A percentile compares a stretch with the other conserved stretches of the same genome.
These are phyloP conservation scores for Macrotus californicus DNA, from an alignment of 2,113 vertebrate genomes.

Conservation along the genomic window DNA sequence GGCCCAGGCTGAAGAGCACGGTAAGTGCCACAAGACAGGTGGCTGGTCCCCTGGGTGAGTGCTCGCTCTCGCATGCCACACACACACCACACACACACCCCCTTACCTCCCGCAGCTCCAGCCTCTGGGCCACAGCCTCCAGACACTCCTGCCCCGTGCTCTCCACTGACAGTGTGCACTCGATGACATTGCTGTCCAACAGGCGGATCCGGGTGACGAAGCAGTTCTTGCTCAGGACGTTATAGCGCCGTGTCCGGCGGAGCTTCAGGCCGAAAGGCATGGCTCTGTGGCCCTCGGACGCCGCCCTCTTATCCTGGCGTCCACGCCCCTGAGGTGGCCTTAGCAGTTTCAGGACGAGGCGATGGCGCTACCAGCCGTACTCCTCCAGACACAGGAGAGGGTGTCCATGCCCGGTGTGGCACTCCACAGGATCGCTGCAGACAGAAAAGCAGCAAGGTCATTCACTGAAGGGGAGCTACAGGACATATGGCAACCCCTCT, in stretches of 20 bases:
- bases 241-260: slow-evolving; percentile 94
- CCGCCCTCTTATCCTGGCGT: slow-evolving; percentile 36
- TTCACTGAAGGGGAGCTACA: accelerated
- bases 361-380: slow-evolving; percentile 70
- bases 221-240: slow-evolving; percentile 97
- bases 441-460: neutral
- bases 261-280: slow-evolving; percentile 97
- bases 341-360: slow-evolving; percentile 39
- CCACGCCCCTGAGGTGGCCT: slow-evolving; percentile 25
- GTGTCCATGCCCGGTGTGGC: slow-evolving; percentile 77
- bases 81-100: accelerated
- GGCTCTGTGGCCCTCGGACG: slow-evolving; percentile 67
- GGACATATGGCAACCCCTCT: no score
- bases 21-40: slow-evolving; percentile 30
- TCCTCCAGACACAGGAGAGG: slow-evolving; percentile 65
- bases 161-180: slow-evolving; percentile 95
- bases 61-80: neutral
- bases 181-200: slow-evolving; percentile 91
- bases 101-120: slow-evolving; percentile 95
- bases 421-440: slow-evolving; percentile 62
- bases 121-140: slow-evolving; percentile 94
- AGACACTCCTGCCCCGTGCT: slow-evolving; percentile 97
- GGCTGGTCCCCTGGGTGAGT: neutral
- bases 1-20: neutral
- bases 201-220: slow-evolving; percentile 95